phyloP scores from a whole-genome alignment of 30 jellyfish, hydroid and myxozoan genomes.

The Hydractinia echinata region DNA sequence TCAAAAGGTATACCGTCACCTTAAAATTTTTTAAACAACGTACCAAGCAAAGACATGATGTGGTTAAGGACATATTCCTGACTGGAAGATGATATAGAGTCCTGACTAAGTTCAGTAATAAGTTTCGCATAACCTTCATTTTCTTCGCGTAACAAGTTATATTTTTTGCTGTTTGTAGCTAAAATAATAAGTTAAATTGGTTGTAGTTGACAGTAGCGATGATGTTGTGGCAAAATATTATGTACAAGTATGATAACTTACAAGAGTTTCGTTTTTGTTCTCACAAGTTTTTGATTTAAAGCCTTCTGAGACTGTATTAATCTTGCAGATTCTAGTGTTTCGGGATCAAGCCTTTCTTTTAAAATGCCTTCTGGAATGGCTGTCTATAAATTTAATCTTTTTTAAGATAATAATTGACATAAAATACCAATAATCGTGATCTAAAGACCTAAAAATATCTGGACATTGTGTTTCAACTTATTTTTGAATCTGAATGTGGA shows the following conservation, averaged over 20 bases:
- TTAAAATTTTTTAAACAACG: not conserved
- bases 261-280: constrained; percentile 93
- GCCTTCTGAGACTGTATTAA: constrained; percentile 55
- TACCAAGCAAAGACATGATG: constrained; percentile 73
- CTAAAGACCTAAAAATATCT: not conserved
- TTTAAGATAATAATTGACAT: not conserved
- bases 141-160: constrained; percentile 92
- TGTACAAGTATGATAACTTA: constrained; percentile 37
- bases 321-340: constrained; percentile 79
- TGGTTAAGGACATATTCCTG: constrained; percentile 52
- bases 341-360: constrained; percentile 94
- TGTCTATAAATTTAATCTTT: constrained; percentile 26
- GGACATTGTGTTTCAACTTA: not conserved
- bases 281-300: constrained; percentile 82
- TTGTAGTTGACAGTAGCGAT: not conserved
- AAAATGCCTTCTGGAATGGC: constrained; percentile 67
- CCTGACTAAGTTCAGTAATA: constrained; percentile 81
- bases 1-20: no score
- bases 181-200: not conserved
- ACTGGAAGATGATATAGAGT: constrained; percentile 29
- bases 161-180: constrained; percentile 94
- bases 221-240: not conserved
- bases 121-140: constrained; percentile 98
- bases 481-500: not conserved
- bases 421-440: not conserved